phyloP scores from a whole-genome alignment of 2,888 invertebrate genomes.

The Sylvicola fuscatus region DNA sequence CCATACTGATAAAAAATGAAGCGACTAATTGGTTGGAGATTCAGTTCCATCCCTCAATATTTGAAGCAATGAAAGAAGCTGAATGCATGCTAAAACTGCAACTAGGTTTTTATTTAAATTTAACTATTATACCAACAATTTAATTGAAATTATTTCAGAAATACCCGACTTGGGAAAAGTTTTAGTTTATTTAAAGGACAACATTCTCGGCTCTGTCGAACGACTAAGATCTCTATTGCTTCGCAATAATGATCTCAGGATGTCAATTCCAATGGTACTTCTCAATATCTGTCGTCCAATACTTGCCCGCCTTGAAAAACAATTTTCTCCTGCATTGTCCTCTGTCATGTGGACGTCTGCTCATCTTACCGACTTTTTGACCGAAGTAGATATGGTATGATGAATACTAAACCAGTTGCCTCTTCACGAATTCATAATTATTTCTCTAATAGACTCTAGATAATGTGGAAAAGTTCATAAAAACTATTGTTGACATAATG shows the following conservation, averaged over 20 bases:
- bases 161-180: constrained; percentile 60
- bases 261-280: constrained; percentile 26
- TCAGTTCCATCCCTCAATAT: constrained; percentile 52
- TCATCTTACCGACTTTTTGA: constrained; percentile 23
- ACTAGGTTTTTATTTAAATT: constrained; percentile 26
- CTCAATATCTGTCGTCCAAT: constrained; percentile 45
- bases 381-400: constrained; percentile 33
- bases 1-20: constrained; percentile 46
- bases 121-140: constrained; percentile 34
- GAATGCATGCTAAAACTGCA: constrained; percentile 62
- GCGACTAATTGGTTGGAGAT: constrained; percentile 40
- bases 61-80: constrained; percentile 55
- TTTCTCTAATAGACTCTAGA: constrained; percentile 7
- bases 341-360: constrained; percentile 67
- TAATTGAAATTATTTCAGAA: constrained; percentile 35
- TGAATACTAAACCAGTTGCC: background rate
- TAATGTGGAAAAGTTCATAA: constrained; percentile 14
- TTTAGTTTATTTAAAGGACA: constrained; percentile 49
- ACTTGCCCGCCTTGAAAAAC: constrained; percentile 43
- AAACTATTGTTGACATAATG: constrained; percentile 46
- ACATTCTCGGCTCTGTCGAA: constrained; percentile 40
- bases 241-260: constrained; percentile 36
- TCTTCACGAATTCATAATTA: background rate
- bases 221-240: constrained; percentile 37
- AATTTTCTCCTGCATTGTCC: constrained; percentile 54